A percentile compares a stretch with the other conserved stretches of the same genome.
These are phyloP conservation scores for Prunella himalayana DNA, from an alignment of 2,113 vertebrate species.

Conservation along the genomic window DNA sequence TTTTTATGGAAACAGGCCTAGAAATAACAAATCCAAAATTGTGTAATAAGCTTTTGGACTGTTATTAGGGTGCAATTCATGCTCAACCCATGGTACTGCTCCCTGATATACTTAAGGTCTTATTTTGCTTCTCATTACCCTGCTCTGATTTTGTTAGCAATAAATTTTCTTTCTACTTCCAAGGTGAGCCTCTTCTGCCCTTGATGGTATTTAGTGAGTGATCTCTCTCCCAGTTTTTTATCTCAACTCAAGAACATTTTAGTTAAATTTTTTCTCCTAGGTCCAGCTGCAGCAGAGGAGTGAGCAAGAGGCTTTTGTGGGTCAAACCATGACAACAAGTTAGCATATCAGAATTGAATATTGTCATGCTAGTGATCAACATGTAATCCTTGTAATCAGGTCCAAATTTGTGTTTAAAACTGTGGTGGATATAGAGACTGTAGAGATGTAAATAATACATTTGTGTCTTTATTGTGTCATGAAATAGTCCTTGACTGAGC, in stretches of 20 bases:
- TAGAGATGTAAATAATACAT: not conserved
- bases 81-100: not conserved
- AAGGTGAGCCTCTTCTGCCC: not conserved
- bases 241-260: not conserved
- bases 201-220: not conserved
- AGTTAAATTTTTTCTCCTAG: not conserved
- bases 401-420: not conserved
- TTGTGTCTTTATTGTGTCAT: not conserved
- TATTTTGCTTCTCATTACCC: not conserved
- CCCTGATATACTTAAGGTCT: not conserved
- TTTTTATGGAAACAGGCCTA: not conserved
- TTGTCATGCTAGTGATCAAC: not conserved
- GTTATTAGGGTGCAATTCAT: not conserved
- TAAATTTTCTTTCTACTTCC: not conserved
- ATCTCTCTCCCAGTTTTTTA: not conserved
- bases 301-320: rapidly evolving
- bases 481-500: not conserved
- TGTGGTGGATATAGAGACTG: not conserved
- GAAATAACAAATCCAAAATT: not conserved
- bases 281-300: not conserved
- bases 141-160: not conserved
- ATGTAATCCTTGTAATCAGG: not conserved
- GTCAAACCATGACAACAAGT: not conserved
- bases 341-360: not conserved
- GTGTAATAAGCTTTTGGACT: not conserved